Evolutionary conservation across 2,113 vertebrate genomes (phyloP).

Genomic region (Microcebus murinus): DNA sequence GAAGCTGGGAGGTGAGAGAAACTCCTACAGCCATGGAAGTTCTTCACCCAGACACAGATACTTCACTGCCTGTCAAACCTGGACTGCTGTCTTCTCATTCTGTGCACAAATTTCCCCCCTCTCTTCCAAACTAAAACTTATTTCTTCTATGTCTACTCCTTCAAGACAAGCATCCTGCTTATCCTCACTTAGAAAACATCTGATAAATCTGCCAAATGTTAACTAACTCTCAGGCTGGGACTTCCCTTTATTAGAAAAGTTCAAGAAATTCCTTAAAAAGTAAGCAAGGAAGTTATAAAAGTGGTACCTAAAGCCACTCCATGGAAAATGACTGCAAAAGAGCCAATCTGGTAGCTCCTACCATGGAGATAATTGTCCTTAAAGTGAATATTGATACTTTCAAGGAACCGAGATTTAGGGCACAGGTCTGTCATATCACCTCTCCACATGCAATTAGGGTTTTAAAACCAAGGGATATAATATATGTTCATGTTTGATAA

Average conservation of each 20-base stretch:
- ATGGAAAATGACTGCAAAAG: neutral
- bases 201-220: neutral
- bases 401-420: neutral
- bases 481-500: conserved; percentile 22
- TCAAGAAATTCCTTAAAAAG: conserved; percentile 23
- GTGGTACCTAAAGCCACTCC: neutral
- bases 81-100: neutral
- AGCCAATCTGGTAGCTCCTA: neutral
- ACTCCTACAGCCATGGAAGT: neutral
- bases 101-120: neutral
- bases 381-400: neutral
- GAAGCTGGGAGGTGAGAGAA: neutral
- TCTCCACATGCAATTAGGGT: neutral
- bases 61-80: neutral
- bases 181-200: conserved; percentile 10
- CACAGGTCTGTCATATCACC: neutral
- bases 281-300: conserved; percentile 36
- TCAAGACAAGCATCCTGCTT: neutral
- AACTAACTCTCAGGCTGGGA: neutral
- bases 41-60: neutral
- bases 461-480: neutral
- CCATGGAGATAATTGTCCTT: neutral
- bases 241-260: neutral
- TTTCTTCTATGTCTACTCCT: neutral
- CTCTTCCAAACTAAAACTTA: neutral